Conservation (phyloP, 2,888 invertebrate species). For the Operophtera brumata region DNA sequence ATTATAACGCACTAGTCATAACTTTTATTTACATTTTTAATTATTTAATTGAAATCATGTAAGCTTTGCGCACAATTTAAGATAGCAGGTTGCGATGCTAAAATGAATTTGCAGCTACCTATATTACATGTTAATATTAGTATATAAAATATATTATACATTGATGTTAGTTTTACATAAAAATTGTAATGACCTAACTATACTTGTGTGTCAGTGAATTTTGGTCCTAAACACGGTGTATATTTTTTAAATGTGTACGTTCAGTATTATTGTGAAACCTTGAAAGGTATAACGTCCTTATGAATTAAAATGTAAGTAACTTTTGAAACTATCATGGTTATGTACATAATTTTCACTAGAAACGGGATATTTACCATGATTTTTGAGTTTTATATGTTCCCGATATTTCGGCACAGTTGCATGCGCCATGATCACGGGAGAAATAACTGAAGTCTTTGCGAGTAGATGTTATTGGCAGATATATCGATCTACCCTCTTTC, state of each 20-base stretch:
- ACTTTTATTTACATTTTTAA: slow-evolving; percentile 38
- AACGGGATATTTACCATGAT: too few species aligned
- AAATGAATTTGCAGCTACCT: slow-evolving; percentile 23
- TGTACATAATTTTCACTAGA: too few species aligned
- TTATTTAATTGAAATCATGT: slow-evolving; percentile 30
- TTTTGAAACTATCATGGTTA: too few species aligned
- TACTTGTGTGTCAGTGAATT: slow-evolving; percentile 6
- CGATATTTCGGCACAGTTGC: too few species aligned
- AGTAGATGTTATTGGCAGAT: too few species aligned
- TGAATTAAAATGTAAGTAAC: neutral
- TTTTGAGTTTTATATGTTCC: too few species aligned
- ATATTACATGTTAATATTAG: slow-evolving; percentile 8
- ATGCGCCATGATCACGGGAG: too few species aligned
- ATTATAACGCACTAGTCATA: slow-evolving; percentile 49
- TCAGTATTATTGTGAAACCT: slow-evolving; percentile 6
- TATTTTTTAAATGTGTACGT: slow-evolving; percentile 10
- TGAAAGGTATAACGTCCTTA: slow-evolving; percentile 18
- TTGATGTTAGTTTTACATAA: slow-evolving; percentile 29
- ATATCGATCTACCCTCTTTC: too few species aligned
- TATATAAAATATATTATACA: slow-evolving; percentile 27
- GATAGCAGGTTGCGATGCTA: slow-evolving; percentile 9
- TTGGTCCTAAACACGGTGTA: slow-evolving; percentile 23
- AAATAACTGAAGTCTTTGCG: too few species aligned
- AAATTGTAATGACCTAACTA: slow-evolving; percentile 10
- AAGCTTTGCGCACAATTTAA: slow-evolving; percentile 30